phyloP scores from a whole-genome alignment of 2,888 invertebrate species.

The Cepaea hortensis region DNA sequence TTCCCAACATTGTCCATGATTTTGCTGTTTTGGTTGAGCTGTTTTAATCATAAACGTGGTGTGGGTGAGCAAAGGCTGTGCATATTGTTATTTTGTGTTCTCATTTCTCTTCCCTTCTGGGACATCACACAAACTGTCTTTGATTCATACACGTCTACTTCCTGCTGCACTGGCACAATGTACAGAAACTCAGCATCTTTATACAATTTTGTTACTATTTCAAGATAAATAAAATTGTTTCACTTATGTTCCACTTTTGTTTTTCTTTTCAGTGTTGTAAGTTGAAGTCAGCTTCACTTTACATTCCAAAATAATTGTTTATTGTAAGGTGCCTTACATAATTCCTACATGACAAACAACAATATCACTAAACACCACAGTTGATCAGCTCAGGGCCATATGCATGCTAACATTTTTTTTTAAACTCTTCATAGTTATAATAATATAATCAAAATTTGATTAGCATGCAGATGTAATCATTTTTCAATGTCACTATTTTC shows the following conservation, averaged over 20 bases:
- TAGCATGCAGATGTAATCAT: no score
- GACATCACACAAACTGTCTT: not conserved
- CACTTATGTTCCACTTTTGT: conserved; percentile 20
- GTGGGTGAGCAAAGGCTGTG: conserved; percentile 39
- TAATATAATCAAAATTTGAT: no score
- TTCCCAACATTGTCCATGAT: not conserved
- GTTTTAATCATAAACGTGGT: not conserved
- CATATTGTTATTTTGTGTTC: not conserved
- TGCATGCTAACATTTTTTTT: no score
- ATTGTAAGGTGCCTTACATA: not conserved
- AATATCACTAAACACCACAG: no score
- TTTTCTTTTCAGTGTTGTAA: conserved; percentile 25
- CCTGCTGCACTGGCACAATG: not conserved
- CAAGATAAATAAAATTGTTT: conserved; percentile 26
- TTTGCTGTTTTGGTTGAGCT: conserved; percentile 44
- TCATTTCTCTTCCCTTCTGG: not conserved
- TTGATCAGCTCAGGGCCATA: no score
- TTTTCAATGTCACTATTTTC: no score
- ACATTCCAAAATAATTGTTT: no score
- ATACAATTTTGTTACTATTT: conserved; percentile 14
- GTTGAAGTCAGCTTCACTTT: no score
- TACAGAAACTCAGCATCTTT: not conserved
- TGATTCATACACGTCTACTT: not conserved
- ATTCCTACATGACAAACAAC: not conserved
- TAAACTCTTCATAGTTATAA: no score